phyloP scores from a whole-genome alignment of 2,113 vertebrate species.

The Oreochromis aureus region DNA sequence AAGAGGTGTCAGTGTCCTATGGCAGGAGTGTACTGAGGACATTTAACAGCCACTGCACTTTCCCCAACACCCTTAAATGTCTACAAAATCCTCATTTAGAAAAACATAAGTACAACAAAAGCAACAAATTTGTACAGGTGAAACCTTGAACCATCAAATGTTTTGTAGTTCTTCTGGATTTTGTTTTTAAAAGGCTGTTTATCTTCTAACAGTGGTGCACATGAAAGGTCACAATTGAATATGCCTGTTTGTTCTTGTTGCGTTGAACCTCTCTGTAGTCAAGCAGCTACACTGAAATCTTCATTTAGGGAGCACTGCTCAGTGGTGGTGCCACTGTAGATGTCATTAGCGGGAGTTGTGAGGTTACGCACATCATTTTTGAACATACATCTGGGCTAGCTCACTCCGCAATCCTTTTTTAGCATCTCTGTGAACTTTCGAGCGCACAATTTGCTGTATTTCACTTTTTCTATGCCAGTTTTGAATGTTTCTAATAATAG shows the following conservation, averaged over 20 bases:
- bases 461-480: not conserved
- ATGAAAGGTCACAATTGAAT: not conserved
- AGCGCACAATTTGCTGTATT: not conserved
- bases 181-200: not conserved
- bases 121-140: not conserved
- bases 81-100: not conserved
- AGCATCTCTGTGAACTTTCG: not conserved
- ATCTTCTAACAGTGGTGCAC: not conserved
- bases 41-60: not conserved
- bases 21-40: not conserved
- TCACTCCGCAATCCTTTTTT: too few species aligned
- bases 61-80: not conserved
- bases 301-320: not conserved
- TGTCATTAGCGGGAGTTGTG: not conserved
- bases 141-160: not conserved
- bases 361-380: not conserved
- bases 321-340: not conserved
- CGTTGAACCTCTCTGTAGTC: not conserved
- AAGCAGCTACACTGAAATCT: not conserved
- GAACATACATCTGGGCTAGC: not conserved
- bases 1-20: not conserved
- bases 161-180: not conserved
- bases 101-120: not conserved
- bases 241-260: not conserved
- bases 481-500: not conserved